Percentiles rank a stretch among this genome's conserved stretches.
These are phyloP conservation scores for Andrena hattorfiana DNA, from an alignment of 2,888 invertebrate species.

Conservation along the genomic window DNA sequence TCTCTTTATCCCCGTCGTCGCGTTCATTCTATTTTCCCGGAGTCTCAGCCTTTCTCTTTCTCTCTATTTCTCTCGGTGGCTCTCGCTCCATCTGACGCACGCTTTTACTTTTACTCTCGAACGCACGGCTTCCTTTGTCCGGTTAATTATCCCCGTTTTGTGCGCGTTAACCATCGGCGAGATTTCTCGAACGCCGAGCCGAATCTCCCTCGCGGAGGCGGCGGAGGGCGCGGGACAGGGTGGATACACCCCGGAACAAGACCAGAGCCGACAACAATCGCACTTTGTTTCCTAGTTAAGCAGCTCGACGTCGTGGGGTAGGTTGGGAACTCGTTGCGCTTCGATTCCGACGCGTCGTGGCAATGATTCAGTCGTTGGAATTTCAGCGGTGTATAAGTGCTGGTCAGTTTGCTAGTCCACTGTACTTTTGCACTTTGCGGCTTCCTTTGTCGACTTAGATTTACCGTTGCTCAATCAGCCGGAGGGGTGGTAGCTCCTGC, in stretches of 20 bases:
- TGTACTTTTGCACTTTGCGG: neutral
- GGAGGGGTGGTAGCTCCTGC: neutral
- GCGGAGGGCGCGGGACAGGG: neutral
- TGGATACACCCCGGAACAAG: slow-evolving; percentile 15
- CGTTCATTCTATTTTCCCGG: slow-evolving; percentile 46
- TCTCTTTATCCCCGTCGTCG: slow-evolving; percentile 55
- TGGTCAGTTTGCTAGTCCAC: too few species aligned
- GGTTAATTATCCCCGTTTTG: slow-evolving; percentile 83
- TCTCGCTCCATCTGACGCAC: slow-evolving; percentile 66
- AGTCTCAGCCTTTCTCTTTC: slow-evolving; percentile 58
- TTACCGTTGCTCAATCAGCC: neutral
- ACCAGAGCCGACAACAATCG: slow-evolving; percentile 35
- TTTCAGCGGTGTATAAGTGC: neutral
- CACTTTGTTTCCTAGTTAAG: slow-evolving; percentile 73
- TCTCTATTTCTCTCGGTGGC: slow-evolving; percentile 39
- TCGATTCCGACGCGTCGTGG: slow-evolving; percentile 4
- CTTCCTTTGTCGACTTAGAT: neutral
- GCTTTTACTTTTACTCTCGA: slow-evolving; percentile 58
- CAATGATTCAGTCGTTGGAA: slow-evolving; percentile 17
- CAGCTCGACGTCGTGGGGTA: slow-evolving; percentile 63
- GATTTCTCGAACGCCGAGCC: slow-evolving; percentile 76
- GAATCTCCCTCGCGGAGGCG: slow-evolving; percentile 18
- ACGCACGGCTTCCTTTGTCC: slow-evolving; percentile 76
- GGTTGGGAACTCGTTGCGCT: slow-evolving; percentile 52
- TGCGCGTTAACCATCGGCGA: slow-evolving; percentile 76